phyloP scores from a whole-genome alignment of 2,797 vertebrate species.

The Taeniopygia guttata region DNA sequence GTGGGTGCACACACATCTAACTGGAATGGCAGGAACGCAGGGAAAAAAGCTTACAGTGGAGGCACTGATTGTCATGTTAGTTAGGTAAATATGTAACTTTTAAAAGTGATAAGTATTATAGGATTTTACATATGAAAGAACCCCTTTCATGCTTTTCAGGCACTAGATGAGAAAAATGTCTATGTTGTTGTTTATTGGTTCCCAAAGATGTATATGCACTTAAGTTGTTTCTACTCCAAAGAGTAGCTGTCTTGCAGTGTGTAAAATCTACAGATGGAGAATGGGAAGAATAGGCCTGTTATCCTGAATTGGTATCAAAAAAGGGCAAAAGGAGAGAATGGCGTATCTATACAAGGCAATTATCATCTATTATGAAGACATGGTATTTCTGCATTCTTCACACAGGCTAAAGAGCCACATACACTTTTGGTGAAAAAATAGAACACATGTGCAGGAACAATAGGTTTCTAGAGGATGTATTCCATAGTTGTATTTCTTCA shows the following conservation, averaged over 20 bases:
- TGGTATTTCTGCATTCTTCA: background rate
- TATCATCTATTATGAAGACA: conserved; percentile 8
- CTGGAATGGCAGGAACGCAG: background rate
- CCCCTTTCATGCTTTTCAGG: background rate
- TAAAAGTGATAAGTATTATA: background rate
- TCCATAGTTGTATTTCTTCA: background rate
- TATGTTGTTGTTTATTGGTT: background rate
- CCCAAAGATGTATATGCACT: background rate
- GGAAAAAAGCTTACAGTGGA: background rate
- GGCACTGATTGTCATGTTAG: background rate
- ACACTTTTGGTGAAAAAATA: background rate
- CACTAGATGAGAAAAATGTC: background rate
- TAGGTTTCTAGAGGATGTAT: background rate
- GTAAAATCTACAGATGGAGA: background rate
- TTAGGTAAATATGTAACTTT: background rate
- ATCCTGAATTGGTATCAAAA: background rate
- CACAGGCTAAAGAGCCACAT: background rate
- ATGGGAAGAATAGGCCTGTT: background rate
- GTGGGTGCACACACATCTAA: fast-evolving
- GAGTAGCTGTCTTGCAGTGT: background rate
- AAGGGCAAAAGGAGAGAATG: background rate
- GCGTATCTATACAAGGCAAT: background rate
- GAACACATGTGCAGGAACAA: background rate
- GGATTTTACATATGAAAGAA: background rate
- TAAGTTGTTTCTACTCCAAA: background rate